These are phyloP conservation scores for Chiloscyllium punctatum DNA, from an alignment of 2,797 vertebrate species.

Conservation along the genomic window DNA sequence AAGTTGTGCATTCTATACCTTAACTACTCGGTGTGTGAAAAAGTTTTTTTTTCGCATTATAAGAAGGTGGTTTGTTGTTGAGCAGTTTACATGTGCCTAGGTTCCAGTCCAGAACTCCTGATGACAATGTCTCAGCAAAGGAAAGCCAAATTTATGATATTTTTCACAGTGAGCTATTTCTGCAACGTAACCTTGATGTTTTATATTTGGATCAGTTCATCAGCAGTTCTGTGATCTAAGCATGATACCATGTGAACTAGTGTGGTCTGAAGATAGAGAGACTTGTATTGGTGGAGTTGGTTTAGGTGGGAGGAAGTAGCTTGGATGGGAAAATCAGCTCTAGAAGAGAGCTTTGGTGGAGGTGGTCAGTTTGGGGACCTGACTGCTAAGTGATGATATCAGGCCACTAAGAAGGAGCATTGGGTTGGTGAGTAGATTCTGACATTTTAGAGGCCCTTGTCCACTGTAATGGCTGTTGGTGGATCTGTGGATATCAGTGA, in stretches of 20 bases:
- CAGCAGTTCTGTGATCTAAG: neutral
- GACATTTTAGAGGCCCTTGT: too few relatives aligned
- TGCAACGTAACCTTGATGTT: neutral
- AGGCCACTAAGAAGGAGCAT: neutral
- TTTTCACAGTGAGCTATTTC: neutral
- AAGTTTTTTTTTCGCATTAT: too few relatives aligned
- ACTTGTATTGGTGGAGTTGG: too few relatives aligned
- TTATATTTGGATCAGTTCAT: neutral
- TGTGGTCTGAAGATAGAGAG: neutral
- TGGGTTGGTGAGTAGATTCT: too few relatives aligned
- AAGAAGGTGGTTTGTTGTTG: neutral
- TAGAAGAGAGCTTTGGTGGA: neutral
- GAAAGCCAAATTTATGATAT: neutral
- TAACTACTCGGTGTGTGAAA: too few relatives aligned
- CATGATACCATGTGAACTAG: neutral
- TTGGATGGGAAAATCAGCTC: neutral
- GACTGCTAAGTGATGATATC: neutral
- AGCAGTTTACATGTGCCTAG: neutral
- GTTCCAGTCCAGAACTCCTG: neutral
- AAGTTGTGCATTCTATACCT: too few relatives aligned
- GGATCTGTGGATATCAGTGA: too few relatives aligned
- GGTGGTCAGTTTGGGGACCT: neutral
- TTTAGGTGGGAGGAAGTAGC: neutral
- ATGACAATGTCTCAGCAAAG: neutral
- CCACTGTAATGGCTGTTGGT: too few relatives aligned